phyloP scores from a whole-genome alignment of 2,113 vertebrate species.

The Isurus oxyrinchus region DNA sequence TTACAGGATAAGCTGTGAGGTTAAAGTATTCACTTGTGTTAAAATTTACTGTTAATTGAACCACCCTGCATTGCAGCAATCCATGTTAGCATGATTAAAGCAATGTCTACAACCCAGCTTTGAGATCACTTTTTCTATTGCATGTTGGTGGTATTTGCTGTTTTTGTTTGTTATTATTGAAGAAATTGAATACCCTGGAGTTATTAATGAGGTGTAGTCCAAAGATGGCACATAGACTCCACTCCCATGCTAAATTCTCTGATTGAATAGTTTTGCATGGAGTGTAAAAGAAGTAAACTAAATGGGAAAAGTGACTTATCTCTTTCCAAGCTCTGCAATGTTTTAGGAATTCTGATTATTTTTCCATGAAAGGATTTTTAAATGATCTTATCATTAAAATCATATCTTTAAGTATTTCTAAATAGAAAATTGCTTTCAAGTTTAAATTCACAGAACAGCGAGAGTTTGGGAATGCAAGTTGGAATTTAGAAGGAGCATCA shows the following conservation, averaged over 20 bases:
- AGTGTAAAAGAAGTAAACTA: neutral
- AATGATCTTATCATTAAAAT: neutral
- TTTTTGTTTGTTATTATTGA: neutral
- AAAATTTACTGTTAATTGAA: neutral
- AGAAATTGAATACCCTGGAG: neutral
- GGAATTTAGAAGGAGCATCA: neutral
- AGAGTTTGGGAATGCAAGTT: neutral
- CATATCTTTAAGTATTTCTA: neutral
- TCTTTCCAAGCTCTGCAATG: neutral
- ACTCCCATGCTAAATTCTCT: neutral
- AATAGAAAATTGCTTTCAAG: neutral
- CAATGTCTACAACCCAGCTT: neutral
- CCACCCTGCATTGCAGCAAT: neutral
- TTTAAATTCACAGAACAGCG: neutral
- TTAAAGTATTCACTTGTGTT: neutral
- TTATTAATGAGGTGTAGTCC: neutral
- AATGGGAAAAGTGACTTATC: neutral
- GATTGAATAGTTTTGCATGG: neutral
- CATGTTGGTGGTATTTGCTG: neutral
- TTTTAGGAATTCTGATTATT: neutral
- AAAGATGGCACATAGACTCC: neutral
- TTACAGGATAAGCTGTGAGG: neutral
- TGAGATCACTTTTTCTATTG: no score
- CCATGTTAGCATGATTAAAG: neutral
- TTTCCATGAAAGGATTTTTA: neutral